A percentile compares a stretch with the other conserved stretches of the same genome.
phyloP scores from a whole-genome alignment of 2,888 invertebrate genomes.

The Agrilus cyanescens region DNA sequence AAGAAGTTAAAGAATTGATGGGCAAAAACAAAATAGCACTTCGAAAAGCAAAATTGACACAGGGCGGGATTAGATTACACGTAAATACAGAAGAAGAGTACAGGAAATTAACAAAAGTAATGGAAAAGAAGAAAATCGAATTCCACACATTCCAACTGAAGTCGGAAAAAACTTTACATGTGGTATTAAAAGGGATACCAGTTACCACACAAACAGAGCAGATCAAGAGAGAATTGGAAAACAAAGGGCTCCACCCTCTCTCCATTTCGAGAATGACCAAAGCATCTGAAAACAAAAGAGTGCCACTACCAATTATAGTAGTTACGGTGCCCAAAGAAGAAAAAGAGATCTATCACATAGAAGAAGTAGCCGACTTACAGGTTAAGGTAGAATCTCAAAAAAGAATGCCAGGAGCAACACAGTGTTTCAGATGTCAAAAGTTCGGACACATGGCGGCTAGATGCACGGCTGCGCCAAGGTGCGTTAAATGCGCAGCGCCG shows the following conservation, averaged over 20 bases:
- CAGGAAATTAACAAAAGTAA: constrained; percentile 12
- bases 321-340: background rate
- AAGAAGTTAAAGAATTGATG: no score
- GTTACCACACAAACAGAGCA: background rate
- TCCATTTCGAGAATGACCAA: background rate
- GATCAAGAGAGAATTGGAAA: background rate
- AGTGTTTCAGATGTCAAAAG: constrained; percentile 3
- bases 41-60: no score
- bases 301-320: constrained; percentile 1
- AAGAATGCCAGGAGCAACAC: background rate
- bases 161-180: background rate
- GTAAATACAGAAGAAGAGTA: no score
- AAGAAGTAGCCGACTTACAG: background rate
- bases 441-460: constrained; percentile 1
- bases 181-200: constrained; percentile 2
- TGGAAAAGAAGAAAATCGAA: background rate
- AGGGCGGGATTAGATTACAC: no score
- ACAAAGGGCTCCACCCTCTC: background rate
- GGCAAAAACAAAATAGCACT: no score
- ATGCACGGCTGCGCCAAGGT: background rate
- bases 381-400: background rate
- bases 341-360: background rate
- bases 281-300: background rate
- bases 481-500: background rate
- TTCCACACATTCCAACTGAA: background rate